Evolutionary conservation across 2,888 invertebrate genomes (phyloP).

Genomic region (Ormyrus rosae): DNA sequence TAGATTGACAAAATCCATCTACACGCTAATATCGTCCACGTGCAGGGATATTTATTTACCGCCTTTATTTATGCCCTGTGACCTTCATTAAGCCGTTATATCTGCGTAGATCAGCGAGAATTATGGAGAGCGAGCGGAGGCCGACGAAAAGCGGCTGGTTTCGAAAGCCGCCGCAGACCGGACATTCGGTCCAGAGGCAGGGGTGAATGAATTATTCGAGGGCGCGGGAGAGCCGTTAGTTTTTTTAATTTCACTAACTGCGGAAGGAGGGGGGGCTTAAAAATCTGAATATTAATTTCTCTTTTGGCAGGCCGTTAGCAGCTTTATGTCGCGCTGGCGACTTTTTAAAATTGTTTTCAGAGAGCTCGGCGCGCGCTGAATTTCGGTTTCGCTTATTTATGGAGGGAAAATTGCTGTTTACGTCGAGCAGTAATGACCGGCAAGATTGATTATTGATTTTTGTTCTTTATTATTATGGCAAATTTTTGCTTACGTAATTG

Average conservation of each 20-base stretch:
- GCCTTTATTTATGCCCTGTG: background rate
- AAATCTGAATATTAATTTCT: constrained; percentile 46
- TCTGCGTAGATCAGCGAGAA: constrained; percentile 15
- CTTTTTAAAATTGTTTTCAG: constrained; percentile 40
- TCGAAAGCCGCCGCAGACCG: background rate
- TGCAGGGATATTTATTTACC: no score
- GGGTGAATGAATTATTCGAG: constrained; percentile 34
- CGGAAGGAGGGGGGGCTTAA: constrained; percentile 13
- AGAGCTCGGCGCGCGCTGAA: background rate
- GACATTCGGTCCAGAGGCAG: constrained; percentile 9
- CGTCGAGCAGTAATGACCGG: constrained; percentile 7
- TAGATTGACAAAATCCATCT: no score
- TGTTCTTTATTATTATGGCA: constrained; percentile 26
- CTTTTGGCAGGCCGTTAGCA: constrained; percentile 15
- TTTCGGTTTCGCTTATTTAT: constrained; percentile 24
- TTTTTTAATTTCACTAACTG: constrained; percentile 23
- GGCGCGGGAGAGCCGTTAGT: background rate
- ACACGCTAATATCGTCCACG: no score
- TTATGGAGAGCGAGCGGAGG: constrained; percentile 16
- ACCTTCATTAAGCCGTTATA: background rate
- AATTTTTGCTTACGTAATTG: constrained; percentile 31
- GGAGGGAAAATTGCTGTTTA: constrained; percentile 33
- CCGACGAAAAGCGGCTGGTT: background rate
- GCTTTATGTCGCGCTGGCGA: constrained; percentile 18
- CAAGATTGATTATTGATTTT: constrained; percentile 32